Evolutionary conservation across 2,797 vertebrate genomes (phyloP).

Genomic region (Coranthus polyacanthus): DNA sequence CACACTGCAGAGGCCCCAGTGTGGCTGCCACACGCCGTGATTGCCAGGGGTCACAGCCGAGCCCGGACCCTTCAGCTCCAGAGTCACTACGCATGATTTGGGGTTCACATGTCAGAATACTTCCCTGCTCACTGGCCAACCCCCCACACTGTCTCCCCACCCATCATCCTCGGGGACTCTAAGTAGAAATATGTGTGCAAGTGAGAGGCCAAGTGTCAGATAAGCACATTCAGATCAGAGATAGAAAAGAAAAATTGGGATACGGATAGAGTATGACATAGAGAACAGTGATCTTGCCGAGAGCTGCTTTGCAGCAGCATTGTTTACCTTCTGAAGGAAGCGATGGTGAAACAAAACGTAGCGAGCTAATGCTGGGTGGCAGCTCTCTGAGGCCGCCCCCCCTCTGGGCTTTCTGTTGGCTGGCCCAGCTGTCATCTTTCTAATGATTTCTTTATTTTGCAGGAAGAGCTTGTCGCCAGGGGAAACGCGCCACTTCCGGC

Average conservation of each 20-base stretch:
- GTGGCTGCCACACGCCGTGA: constrained; percentile 80
- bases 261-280: constrained; percentile 47
- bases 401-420: constrained; percentile 66
- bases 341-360: constrained; percentile 60
- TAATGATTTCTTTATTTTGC: constrained; percentile 92
- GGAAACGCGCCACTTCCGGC: constrained; percentile 88
- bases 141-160: constrained; percentile 38
- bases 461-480: constrained; percentile 88
- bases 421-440: constrained; percentile 87
- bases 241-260: constrained; percentile 62
- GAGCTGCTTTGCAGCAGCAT: constrained; percentile 23
- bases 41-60: constrained; percentile 76
- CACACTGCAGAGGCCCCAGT: constrained; percentile 60
- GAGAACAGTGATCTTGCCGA: constrained; percentile 28
- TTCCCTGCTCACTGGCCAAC: constrained; percentile 42
- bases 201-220: constrained; percentile 46
- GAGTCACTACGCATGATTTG: constrained; percentile 63
- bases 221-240: constrained; percentile 55
- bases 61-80: constrained; percentile 62
- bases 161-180: constrained; percentile 48
- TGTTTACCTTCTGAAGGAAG: constrained; percentile 72
- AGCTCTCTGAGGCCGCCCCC: constrained; percentile 74
- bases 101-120: constrained; percentile 72
- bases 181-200: constrained; percentile 39
- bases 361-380: constrained; percentile 82